Evolutionary conservation across 1,140 invertebrate genomes (phyloP).

Genomic region (Limonius californicus): DNA sequence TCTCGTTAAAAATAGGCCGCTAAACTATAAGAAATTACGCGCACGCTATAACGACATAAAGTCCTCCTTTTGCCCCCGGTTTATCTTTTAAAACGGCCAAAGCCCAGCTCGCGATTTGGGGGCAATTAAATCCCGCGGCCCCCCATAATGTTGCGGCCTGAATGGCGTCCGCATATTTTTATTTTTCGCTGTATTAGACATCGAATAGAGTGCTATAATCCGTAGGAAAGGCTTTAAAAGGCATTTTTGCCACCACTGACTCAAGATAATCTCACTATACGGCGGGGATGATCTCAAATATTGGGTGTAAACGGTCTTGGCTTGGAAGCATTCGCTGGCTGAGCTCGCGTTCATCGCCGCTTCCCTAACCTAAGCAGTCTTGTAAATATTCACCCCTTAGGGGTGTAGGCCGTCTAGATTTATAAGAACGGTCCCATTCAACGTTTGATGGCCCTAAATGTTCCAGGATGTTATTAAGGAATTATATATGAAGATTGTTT

Average conservation of each 20-base stretch:
- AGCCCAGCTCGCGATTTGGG: no score
- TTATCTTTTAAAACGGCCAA: no score
- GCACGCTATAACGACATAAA: neutral
- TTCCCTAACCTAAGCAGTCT: slow-evolving; percentile 4
- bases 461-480: neutral
- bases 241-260: slow-evolving; percentile 7
- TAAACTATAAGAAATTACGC: neutral
- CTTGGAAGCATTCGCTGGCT: neutral
- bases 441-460: neutral
- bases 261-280: slow-evolving; percentile 8
- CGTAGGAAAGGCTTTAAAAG: neutral
- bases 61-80: no score
- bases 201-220: neutral
- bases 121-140: no score
- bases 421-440: slow-evolving; percentile 3
- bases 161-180: no score
- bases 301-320: slow-evolving; percentile 9
- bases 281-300: slow-evolving; percentile 9
- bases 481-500: neutral
- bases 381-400: slow-evolving; percentile 12
- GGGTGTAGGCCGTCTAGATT: slow-evolving; percentile 1
- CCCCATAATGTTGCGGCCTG: no score
- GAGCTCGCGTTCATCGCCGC: neutral
- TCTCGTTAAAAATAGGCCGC: slow-evolving; percentile 3
- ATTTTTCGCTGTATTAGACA: neutral